These are phyloP conservation scores for Agrochola lychnidis DNA, from an alignment of 2,888 invertebrate species.

Conservation along the genomic window DNA sequence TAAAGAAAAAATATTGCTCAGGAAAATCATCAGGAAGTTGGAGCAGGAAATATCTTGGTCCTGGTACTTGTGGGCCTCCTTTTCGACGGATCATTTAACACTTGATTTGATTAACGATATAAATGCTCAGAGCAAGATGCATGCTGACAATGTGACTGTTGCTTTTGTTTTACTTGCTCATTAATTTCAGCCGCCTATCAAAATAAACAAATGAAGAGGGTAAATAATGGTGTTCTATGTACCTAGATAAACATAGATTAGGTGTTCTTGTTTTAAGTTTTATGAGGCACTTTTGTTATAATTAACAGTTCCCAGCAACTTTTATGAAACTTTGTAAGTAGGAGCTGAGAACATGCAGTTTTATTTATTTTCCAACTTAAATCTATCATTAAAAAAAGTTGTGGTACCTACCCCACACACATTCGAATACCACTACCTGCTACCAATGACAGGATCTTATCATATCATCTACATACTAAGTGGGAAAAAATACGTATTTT, in stretches of 20 bases:
- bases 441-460: no score
- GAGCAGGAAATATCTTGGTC: constrained; percentile 78
- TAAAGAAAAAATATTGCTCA: constrained; percentile 81
- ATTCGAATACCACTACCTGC: no score
- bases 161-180: constrained; percentile 21
- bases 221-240: constrained; percentile 3
- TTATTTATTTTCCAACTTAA: no score
- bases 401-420: no score
- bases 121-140: constrained; percentile 66
- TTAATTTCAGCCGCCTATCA: constrained; percentile 31
- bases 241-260: background rate
- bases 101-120: constrained; percentile 84
- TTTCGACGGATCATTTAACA: constrained; percentile 81
- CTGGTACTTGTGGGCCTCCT: constrained; percentile 73
- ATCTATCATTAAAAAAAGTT: no score
- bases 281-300: background rate
- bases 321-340: background rate
- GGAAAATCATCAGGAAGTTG: constrained; percentile 80
- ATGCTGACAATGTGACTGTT: constrained; percentile 43
- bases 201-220: constrained; percentile 34
- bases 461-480: no score
- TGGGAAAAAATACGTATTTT: no score
- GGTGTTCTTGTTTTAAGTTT: no score
- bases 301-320: background rate
- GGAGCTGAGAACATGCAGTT: background rate